Conservation (phyloP, 2,797 vertebrate species). For the Crocidura indochinensis region DNA sequence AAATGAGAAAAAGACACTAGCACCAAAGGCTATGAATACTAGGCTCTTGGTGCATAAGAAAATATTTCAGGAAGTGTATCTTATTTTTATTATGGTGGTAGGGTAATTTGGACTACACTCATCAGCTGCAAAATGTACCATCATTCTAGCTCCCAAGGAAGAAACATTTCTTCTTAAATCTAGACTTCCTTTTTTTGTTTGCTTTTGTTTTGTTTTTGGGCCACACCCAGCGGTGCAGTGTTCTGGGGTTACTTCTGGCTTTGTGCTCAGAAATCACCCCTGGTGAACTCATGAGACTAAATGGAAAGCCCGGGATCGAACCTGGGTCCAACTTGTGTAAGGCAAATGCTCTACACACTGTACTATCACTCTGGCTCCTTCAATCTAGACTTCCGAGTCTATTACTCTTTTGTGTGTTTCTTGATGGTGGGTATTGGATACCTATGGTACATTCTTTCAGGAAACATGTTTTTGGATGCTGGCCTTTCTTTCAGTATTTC, state of each 20-base stretch:
- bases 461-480: not conserved
- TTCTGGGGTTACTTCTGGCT: too few relatives aligned
- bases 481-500: constrained; percentile 26
- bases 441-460: not conserved
- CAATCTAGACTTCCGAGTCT: constrained; percentile 58
- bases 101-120: too few relatives aligned
- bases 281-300: too few relatives aligned
- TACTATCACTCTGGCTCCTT: not conserved
- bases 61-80: not conserved
- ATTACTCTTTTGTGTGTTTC: not conserved
- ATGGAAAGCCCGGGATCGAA: too few relatives aligned
- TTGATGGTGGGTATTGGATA: constrained; percentile 23
- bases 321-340: too few relatives aligned
- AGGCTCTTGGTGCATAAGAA: constrained; percentile 50
- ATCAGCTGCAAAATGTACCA: too few relatives aligned
- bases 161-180: constrained; percentile 45
- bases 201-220: too few relatives aligned
- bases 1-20: constrained; percentile 37
- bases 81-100: too few relatives aligned
- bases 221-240: too few relatives aligned
- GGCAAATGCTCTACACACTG: too few relatives aligned
- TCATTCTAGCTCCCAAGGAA: too few relatives aligned
- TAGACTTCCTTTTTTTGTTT: constrained; percentile 10
- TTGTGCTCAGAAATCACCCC: too few relatives aligned
- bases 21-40: constrained; percentile 28